Evolutionary conservation across 2,888 invertebrate genomes (phyloP), one percentile per base, ranked within the genome.

Genomic region (Chymomyza procnemis): DNA sequence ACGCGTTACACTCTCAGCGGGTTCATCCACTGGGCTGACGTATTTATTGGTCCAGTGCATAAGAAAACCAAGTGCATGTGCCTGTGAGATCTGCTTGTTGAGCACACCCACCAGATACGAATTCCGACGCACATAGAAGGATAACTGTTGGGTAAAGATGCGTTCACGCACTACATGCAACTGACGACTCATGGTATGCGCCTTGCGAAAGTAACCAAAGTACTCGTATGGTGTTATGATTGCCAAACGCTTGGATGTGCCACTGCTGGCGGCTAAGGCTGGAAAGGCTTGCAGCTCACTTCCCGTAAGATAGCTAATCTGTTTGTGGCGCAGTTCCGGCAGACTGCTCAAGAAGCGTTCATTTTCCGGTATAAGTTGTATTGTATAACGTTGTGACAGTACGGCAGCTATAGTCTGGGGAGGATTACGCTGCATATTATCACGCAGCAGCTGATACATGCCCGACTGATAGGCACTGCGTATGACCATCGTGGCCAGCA

Each of bases 401-500:
- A 89, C 78, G 26, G 82, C 81, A 56, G 72, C 72, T 4, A 88
- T 87, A 0, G 88, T 86, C 60, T 84, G 76, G 0, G 88, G 89
- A 0, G 79, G 85, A 79, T 86, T 74, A 21, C 78, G 78, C 16
- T 82, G 87, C 3, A 72, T 82, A 19, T 88, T 80, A 67, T 79
- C 82, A 12, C 83, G 75, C 61, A 87, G 67, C 74, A 87, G 64
- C 67, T 87, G 76, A 55, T 81, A 89, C 79, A 87, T 87, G 12
- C 82, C 87, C 30, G 89, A 81, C 66, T 90, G 90, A 61, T 90
- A 90, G 55, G 86, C 88, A 54, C 66, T 78, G 22, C 90, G 81
- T 60, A 90, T 55, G 2, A 90, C 71, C 6, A 87, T 34, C 0
- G 80, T 74, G 34, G 70, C 62, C 18, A 86, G 8, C 26, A 90